A percentile compares a stretch with the other conserved stretches of the same genome.
Conservation (phyloP, 2,888 invertebrate genomes). For the Ceriagrion tenellum region DNA sequence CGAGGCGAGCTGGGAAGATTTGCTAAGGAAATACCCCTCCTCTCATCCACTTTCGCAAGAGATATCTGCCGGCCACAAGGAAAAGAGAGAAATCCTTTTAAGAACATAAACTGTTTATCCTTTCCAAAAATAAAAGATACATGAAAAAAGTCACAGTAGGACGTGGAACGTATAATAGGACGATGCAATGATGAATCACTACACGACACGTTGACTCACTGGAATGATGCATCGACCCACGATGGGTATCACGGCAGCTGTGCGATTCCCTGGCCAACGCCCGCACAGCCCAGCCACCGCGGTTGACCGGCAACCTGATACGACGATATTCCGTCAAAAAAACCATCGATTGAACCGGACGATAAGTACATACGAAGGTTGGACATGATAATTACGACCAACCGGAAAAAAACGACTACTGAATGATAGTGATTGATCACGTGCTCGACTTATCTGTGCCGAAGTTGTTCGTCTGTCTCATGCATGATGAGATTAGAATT, state of each 20-base stretch:
- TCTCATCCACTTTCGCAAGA: not conserved
- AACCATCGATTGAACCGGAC: not conserved
- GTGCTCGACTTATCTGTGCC: not conserved
- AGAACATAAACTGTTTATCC: not conserved
- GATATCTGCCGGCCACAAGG: not conserved
- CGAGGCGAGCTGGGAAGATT: too few species aligned
- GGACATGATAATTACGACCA: not conserved
- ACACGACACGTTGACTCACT: not conserved
- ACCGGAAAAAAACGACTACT: not conserved
- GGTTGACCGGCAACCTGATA: not conserved
- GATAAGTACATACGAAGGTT: not conserved
- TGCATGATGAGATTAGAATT: not conserved
- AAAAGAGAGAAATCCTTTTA: not conserved
- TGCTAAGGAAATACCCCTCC: not conserved
- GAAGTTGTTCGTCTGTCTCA: not conserved
- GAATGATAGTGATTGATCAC: not conserved
- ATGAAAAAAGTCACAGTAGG: not conserved
- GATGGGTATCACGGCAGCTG: not conserved
- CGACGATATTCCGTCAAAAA: not conserved
- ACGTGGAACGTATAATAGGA: not conserved
- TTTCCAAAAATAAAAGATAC: not conserved
- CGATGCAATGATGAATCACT: constrained; percentile 16
- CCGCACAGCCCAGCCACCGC: not conserved
- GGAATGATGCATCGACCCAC: not conserved
- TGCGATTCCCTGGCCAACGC: not conserved